Conservation (phyloP, 2,797 vertebrate genomes). For the Salmo trutta region DNA sequence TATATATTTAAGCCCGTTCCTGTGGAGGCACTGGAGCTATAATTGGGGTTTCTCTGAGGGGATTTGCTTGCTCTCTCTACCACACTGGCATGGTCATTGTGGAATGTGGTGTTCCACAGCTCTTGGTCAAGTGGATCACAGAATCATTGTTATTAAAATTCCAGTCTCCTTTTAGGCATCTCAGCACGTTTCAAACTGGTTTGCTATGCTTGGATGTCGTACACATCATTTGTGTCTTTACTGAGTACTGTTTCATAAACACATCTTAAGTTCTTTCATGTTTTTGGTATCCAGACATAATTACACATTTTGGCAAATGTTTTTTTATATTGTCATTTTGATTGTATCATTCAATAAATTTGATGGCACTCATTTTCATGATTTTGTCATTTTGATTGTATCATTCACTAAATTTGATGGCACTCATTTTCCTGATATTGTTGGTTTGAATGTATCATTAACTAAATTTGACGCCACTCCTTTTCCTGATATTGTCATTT, state of each 20-base stretch:
- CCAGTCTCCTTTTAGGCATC: neutral
- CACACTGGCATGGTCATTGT: slow-evolving; percentile 25
- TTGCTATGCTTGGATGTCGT: neutral
- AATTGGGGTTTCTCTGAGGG: slow-evolving; percentile 34
- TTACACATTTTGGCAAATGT: neutral
- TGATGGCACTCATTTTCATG: too few species aligned
- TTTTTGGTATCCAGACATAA: neutral
- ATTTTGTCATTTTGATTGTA: neutral
- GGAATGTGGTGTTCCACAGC: slow-evolving; percentile 18
- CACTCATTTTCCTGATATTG: neutral
- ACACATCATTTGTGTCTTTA: neutral
- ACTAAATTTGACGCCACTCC: too few species aligned
- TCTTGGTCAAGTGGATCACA: slow-evolving; percentile 24
- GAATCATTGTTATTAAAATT: slow-evolving; percentile 10
- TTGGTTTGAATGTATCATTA: neutral
- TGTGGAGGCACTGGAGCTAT: slow-evolving; percentile 9
- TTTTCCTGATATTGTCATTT: neutral
- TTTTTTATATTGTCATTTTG: neutral
- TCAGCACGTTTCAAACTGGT: neutral
- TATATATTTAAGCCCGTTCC: slow-evolving; percentile 10
- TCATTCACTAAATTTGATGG: too few species aligned
- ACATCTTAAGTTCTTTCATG: slow-evolving; percentile 2
- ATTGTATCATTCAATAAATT: too few species aligned
- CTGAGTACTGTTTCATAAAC: neutral
- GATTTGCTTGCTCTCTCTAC: slow-evolving; percentile 17